phyloP scores from a whole-genome alignment of 2,888 invertebrate genomes.

The Choristoneura rosaceana region DNA sequence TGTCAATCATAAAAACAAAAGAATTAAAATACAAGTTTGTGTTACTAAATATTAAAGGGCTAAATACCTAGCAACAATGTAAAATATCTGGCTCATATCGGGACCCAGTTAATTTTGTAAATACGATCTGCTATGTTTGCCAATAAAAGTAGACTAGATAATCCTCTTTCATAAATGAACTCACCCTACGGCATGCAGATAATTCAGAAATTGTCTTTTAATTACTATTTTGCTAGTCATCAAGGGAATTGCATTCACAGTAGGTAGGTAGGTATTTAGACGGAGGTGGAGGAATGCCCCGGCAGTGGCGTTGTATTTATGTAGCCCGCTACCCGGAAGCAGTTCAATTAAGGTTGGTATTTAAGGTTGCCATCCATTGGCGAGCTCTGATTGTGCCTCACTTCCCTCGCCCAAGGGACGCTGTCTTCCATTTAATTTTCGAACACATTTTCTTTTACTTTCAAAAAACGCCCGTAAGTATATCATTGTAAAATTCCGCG shows the following conservation, averaged over 20 bases:
- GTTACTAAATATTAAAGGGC: no score
- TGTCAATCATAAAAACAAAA: neutral
- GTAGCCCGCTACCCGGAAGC: constrained; percentile 78
- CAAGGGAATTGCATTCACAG: constrained; percentile 40
- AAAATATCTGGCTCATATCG: neutral
- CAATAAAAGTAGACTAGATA: neutral
- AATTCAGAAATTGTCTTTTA: constrained; percentile 34
- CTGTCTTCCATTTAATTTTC: constrained; percentile 81
- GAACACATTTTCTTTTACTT: constrained; percentile 78
- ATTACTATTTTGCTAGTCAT: constrained; percentile 43
- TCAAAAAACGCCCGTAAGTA: constrained; percentile 53
- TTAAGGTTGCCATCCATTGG: constrained; percentile 81
- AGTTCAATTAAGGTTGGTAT: constrained; percentile 85
- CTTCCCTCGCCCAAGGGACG: constrained; percentile 66
- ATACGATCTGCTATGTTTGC: neutral
- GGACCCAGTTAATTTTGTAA: neutral
- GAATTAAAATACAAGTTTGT: no score
- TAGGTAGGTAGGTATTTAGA: constrained; percentile 56
- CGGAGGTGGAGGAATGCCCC: constrained; percentile 73
- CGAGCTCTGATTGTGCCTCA: constrained; percentile 78
- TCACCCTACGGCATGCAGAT: constrained; percentile 19
- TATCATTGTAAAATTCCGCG: constrained; percentile 33
- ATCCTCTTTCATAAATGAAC: constrained; percentile 9
- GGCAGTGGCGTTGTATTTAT: constrained; percentile 76
- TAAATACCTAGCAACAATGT: neutral